Base-by-base conservation (phyloP, 1,140 invertebrate species). In the Stratiolaelaps scimitus region DNA sequence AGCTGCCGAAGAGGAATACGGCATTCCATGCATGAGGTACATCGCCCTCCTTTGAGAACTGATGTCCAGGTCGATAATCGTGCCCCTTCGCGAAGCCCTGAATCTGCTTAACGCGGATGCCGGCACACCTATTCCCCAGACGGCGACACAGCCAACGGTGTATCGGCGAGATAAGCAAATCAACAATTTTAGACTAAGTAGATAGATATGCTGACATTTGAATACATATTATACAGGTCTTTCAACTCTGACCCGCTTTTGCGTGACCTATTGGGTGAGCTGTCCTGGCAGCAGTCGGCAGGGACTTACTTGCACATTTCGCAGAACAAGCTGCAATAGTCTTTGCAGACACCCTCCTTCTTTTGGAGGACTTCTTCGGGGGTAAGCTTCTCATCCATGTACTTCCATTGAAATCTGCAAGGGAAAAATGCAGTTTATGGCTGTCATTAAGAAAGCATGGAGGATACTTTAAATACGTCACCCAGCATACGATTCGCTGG, bases 11-110 rank as follows among this genome's bases (percentile, higher is more conserved):
- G 34, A 78, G 67, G 68, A 73, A 77, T 4, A 78, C 76, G 7
- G 75, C 77, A 66, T 73, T 73, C 77, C 77, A 78, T 26, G 73
- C 71, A 68, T 78, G 74, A 5, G 70, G 68, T 1, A 72, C 68
- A 47, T 74, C 74, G 46, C 72, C 68, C 0, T 68, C 72, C 4
- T 71, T 72, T 20, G 71, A 69, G 64, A 76, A 76, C 0, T 67
- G 48, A 29, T 73, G 68, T 4, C 74, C 73, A 7, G 73, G 72
- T 29, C 73, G 68, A 66, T 71, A 76, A 45, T 76, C 74, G 23
- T 72, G 68, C 1, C 70, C 70, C 67, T 73, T 74, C 1, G 72
- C 74, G 66, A 77, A 76, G 5, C 75, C 75, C 47, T 75, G 73
- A 15, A 76, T 71, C 15, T 67, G 70, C 64, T 74, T 75, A 0